Evolutionary conservation across 2,113 vertebrate species (phyloP).

Genomic region (Rhynchomys soricoides): DNA sequence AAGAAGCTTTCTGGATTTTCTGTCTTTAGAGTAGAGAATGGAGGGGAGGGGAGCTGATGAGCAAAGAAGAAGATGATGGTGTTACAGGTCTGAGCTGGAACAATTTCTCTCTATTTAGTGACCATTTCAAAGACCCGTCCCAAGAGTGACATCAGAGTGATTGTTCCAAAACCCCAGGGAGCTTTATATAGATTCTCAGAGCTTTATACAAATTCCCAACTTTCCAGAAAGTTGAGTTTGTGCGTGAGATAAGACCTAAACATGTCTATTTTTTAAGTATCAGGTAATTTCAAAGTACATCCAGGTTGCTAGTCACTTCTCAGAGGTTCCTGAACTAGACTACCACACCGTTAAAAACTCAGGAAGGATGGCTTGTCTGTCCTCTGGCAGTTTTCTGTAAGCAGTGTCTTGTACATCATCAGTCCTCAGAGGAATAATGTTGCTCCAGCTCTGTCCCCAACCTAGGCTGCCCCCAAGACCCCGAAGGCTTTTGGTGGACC

Average conservation of each 20-base stretch:
- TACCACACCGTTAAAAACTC: not conserved
- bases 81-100: not conserved
- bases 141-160: not conserved
- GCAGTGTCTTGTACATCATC: not conserved
- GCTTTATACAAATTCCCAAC: not conserved
- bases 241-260: not conserved
- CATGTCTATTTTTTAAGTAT: not conserved
- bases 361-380: not conserved
- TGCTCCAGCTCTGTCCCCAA: not conserved
- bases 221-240: not conserved
- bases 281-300: not conserved
- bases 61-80: not conserved
- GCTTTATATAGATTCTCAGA: not conserved
- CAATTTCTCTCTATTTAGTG: not conserved
- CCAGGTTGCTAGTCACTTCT: conserved; percentile 22
- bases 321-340: not conserved
- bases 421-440: not conserved
- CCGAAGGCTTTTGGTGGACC: not conserved
- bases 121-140: not conserved
- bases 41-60: not conserved
- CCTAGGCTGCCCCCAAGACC: not conserved
- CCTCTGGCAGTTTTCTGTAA: not conserved
- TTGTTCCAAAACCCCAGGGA: not conserved
- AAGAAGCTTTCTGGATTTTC: not conserved
- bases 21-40: not conserved